These are phyloP conservation scores for Rhabdomys pumilio DNA, from an alignment of 2,797 vertebrate species.

Conservation along the genomic window DNA sequence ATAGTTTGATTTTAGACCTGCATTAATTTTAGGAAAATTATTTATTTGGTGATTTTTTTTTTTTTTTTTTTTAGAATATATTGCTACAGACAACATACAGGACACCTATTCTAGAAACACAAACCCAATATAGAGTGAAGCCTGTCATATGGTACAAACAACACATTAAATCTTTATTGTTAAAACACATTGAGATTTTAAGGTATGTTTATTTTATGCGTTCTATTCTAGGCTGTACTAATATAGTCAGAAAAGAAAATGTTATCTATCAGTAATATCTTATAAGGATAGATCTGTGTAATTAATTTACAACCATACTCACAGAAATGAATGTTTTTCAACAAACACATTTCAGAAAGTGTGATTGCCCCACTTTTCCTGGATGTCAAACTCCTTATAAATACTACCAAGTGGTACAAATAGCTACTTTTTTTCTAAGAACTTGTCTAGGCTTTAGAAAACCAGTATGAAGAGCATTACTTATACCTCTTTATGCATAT, in stretches of 20 bases:
- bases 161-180: neutral
- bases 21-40: neutral
- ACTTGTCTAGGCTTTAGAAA: neutral
- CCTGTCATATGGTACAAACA: neutral
- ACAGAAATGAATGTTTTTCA: neutral
- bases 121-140: neutral
- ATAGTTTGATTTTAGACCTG: neutral
- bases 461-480: neutral
- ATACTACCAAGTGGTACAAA: neutral
- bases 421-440: neutral
- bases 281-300: neutral
- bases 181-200: neutral
- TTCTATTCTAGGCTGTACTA: neutral
- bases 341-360: slow-evolving; percentile 18
- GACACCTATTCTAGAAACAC: neutral
- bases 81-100: neutral
- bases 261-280: neutral
- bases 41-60: neutral
- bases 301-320: neutral
- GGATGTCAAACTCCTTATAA: slow-evolving; percentile 25
- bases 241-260: neutral
- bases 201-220: neutral
- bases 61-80: neutral
- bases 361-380: neutral
- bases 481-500: neutral